Evolutionary conservation across 2,888 invertebrate genomes (phyloP), one percentile per base, ranked within the genome.

Genomic region (Plusia festucae): DNA sequence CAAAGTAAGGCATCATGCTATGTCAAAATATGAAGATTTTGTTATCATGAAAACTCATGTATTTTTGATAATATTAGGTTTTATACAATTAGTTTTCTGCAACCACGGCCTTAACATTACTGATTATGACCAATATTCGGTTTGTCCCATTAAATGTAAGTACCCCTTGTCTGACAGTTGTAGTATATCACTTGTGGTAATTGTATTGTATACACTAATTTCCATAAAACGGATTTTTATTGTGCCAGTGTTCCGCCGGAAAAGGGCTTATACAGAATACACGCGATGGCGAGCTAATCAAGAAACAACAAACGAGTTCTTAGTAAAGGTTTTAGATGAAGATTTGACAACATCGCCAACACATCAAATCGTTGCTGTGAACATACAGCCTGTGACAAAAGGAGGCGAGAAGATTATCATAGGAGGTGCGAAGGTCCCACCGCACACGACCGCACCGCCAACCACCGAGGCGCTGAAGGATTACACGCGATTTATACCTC

Each of bases 321-420:
- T 95, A 70, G 93, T 95, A n/a, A 92, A 94, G 84, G 90, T 95
- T 70, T 88, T 93, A 65, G 95, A 95, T 68, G 95, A 95, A 40
- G 93, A 92, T 32, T 51, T 89, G 49, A 74, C 89, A 55, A 85
- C 89, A 40, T 60, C 85, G 13, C 84, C 66, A 18, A 65, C 83
- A 13, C 87, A 87, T 53, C 82, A 85, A 75, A 75, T 94, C 27
- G 81, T 89, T 49, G 94, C 92, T 56, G 82, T 94, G 15, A 93
- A 94, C 68, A 92, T 94, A 73, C 85, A 88, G 64, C 85, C 90
- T 2, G 46, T 76, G 16, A 85, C 86, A 16, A 87, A 85, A 66
- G 75, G 76, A 46, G 79, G 60, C 44, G 91, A 93, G 70, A 91
- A 90, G 70, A 90, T 94, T 53, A 90, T 94, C 22, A 84, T 94